A percentile compares a stretch with the other conserved stretches of the same genome.
These are phyloP conservation scores for Drosophila rhopaloa DNA, from an alignment of 1,140 invertebrate genomes.

Conservation along the genomic window DNA sequence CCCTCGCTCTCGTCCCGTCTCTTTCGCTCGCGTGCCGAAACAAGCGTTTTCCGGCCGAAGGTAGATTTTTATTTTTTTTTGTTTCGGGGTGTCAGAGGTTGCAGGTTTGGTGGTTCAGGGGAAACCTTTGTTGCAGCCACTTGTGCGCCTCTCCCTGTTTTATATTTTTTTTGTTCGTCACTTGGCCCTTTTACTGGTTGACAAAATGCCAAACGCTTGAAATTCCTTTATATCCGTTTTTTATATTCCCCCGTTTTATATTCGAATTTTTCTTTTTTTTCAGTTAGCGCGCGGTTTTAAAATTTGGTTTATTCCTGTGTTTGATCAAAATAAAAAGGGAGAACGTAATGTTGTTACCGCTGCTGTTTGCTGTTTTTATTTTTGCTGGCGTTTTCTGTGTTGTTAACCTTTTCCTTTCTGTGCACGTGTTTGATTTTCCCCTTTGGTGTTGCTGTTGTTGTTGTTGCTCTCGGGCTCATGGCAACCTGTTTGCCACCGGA, in stretches of 20 bases:
- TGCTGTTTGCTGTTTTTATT: slow-evolving; percentile 31
- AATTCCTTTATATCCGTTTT: slow-evolving; percentile 52
- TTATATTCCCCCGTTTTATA: slow-evolving; percentile 36
- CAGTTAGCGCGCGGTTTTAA: slow-evolving; percentile 55
- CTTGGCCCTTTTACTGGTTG: slow-evolving; percentile 75
- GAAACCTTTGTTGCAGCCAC: slow-evolving; percentile 61
- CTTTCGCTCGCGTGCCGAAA: slow-evolving; percentile 56
- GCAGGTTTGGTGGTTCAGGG: slow-evolving; percentile 24
- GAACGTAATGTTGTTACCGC: slow-evolving; percentile 33
- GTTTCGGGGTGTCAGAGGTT: slow-evolving; percentile 55
- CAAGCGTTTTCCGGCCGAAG: slow-evolving; percentile 76
- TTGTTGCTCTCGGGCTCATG: slow-evolving; percentile 35
- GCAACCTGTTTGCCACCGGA: slow-evolving; percentile 73
- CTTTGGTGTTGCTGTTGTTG: slow-evolving; percentile 16
- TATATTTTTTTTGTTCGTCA: slow-evolving; percentile 43
- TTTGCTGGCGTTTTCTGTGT: slow-evolving; percentile 25
- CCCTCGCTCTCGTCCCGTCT: slow-evolving; percentile 25
- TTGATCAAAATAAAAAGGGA: slow-evolving; percentile 17
- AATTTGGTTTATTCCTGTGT: slow-evolving; percentile 49
- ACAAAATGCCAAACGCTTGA: slow-evolving; percentile 71
- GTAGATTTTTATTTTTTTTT: slow-evolving; percentile 19
- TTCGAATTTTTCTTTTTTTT: slow-evolving; percentile 31
- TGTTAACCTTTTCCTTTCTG: slow-evolving; percentile 45
- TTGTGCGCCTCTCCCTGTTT: slow-evolving; percentile 55
- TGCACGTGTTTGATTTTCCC: slow-evolving; percentile 49